phyloP scores from a whole-genome alignment of 2,113 vertebrate species.

The Clinocottus analis region DNA sequence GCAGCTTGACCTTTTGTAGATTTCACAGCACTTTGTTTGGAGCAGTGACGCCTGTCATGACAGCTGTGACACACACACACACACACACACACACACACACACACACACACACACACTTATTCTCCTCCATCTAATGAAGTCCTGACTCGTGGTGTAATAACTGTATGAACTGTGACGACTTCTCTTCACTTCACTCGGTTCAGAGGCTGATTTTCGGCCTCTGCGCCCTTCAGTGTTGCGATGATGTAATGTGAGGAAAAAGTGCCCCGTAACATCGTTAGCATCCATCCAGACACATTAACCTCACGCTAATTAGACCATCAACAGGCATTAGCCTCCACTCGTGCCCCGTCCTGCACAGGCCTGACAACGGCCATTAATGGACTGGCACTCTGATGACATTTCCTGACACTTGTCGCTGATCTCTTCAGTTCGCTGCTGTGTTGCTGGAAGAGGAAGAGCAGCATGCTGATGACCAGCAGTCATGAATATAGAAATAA shows the following conservation, averaged over 20 bases:
- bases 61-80: constrained; percentile 40
- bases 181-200: constrained; percentile 37
- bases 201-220: constrained; percentile 27
- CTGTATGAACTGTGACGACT: constrained; percentile 38
- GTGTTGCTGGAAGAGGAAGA: constrained; percentile 17
- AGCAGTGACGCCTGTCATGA: constrained; percentile 24
- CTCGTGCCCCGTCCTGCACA: constrained; percentile 31
- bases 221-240: constrained; percentile 1
- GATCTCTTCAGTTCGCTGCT: constrained; percentile 31
- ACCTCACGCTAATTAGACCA: constrained; percentile 66
- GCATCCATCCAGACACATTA: constrained; percentile 62
- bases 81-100: constrained; percentile 53
- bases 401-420: constrained; percentile 32
- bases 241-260: constrained; percentile 39
- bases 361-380: constrained; percentile 53
- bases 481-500: neutral
- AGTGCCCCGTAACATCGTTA: constrained; percentile 60
- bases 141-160: constrained; percentile 49
- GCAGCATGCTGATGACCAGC: constrained; percentile 26
- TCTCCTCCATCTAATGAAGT: constrained; percentile 34
- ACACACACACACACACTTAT: constrained; percentile 48
- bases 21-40: constrained; percentile 42
- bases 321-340: constrained; percentile 60
- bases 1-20: constrained; percentile 46
- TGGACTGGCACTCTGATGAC: constrained; percentile 42